Percentiles rank a stretch among this genome's conserved stretches.
phyloP scores from a whole-genome alignment of 2,888 invertebrate species.

The Thysanoteuthis rhombus region DNA sequence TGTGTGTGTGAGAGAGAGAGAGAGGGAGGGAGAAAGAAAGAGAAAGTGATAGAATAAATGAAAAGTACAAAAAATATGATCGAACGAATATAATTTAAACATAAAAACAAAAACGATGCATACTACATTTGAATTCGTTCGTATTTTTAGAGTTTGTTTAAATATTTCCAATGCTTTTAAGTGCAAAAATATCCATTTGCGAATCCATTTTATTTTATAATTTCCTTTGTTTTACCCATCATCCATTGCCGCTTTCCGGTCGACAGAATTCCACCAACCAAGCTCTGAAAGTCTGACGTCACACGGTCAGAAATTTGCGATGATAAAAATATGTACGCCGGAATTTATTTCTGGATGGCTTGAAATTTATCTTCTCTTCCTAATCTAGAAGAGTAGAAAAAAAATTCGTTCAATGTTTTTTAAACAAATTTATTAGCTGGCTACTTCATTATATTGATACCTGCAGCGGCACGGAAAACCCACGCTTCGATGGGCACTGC shows the following conservation, averaged over 20 bases:
- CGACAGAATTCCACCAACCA: neutral
- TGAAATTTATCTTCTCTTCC: neutral
- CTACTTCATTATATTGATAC: neutral
- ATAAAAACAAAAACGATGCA: neutral
- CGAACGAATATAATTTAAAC: neutral
- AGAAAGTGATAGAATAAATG: neutral
- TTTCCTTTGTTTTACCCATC: slow-evolving; percentile 12
- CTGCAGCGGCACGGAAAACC: neutral
- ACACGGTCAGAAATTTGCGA: neutral
- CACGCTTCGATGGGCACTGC: neutral
- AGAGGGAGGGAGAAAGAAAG: too few relatives aligned
- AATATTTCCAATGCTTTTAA: neutral
- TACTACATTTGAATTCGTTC: neutral
- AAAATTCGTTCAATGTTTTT: neutral
- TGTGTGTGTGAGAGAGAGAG: too few relatives aligned
- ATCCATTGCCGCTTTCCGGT: neutral
- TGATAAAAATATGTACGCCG: neutral
- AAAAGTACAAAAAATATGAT: neutral
- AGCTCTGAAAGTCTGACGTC: neutral
- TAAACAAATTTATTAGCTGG: neutral
- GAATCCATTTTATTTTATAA: neutral
- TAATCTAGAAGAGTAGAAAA: neutral
- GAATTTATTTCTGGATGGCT: neutral
- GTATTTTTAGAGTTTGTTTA: neutral
- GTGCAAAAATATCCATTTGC: neutral